These are phyloP conservation scores for Sphyrna mokarran DNA, from an alignment of 2,113 vertebrate species.

Conservation along the genomic window DNA sequence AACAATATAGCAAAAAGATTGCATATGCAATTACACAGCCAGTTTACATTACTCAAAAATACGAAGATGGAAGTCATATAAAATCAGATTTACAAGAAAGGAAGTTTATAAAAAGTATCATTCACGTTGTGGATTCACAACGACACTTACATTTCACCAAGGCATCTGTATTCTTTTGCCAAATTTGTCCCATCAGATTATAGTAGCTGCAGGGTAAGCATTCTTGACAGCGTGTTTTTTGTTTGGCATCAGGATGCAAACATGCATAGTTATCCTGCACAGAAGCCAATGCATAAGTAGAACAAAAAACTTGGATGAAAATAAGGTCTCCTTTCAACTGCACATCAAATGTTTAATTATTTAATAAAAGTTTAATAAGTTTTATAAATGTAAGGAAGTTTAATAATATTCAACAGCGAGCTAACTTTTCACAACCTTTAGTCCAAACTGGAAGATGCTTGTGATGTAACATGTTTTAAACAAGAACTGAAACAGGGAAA, in stretches of 20 bases:
- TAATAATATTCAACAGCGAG: not conserved
- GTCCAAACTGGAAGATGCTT: not conserved
- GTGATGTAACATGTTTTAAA: too few relatives aligned
- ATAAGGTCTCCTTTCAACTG: not conserved
- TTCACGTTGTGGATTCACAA: not conserved
- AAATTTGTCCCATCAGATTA: conserved; percentile 64
- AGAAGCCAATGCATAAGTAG: not conserved
- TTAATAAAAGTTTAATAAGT: not conserved
- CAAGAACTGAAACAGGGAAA: too few relatives aligned
- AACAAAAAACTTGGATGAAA: not conserved
- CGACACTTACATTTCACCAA: conserved; percentile 64
- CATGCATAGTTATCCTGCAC: conserved; percentile 60
- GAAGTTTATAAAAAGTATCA: not conserved
- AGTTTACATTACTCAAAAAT: not conserved
- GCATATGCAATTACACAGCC: not conserved
- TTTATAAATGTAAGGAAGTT: too few relatives aligned
- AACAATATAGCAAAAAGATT: not conserved
- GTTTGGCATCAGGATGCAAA: conserved; percentile 57
- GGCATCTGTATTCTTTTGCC: conserved; percentile 68
- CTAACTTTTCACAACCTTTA: too few relatives aligned
- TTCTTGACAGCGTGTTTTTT: conserved; percentile 66
- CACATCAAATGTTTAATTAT: not conserved
- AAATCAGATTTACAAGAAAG: conserved; percentile 4
- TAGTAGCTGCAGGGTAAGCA: conserved; percentile 67
- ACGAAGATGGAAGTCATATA: not conserved